Percentiles rank a stretch among this genome's conserved stretches.
Evolutionary conservation across 2,797 vertebrate species (phyloP).

Genomic region (Acanthiza pusilla): DNA sequence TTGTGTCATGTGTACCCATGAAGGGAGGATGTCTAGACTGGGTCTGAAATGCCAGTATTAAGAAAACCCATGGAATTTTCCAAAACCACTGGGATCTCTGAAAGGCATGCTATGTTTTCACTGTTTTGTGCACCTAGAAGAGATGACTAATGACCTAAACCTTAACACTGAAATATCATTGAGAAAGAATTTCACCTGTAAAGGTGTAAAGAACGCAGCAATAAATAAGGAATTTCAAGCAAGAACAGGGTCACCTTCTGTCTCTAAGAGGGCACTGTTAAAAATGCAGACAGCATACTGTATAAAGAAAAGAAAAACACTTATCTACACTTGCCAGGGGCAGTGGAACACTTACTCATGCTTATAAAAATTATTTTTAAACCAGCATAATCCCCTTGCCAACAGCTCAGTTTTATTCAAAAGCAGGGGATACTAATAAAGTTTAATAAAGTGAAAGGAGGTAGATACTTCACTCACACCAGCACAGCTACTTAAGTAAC

Average conservation of each 20-base stretch:
- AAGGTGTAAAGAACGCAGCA: not conserved
- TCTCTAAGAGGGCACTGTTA: not conserved
- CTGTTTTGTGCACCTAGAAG: not conserved
- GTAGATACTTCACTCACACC: not conserved
- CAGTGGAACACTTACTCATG: not conserved
- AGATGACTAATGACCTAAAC: not conserved
- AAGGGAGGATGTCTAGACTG: not conserved
- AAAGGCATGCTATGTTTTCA: not conserved
- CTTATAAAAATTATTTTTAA: not conserved
- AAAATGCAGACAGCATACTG: not conserved
- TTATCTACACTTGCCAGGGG: not conserved
- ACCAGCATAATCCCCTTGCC: not conserved
- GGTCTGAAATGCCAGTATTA: not conserved
- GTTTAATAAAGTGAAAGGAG: not conserved
- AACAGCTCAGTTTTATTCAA: not conserved
- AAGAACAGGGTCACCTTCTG: not conserved
- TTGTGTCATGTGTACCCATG: not conserved
- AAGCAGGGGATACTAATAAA: not conserved
- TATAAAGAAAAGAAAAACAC: not conserved
- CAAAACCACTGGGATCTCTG: not conserved
- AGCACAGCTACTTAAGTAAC: not conserved
- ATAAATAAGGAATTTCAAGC: not conserved
- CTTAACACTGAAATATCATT: not conserved
- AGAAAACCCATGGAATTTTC: constrained; percentile 4
- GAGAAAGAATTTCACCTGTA: not conserved